Evolutionary conservation across 2,113 vertebrate genomes (phyloP).

Genomic region (Microcebus ravelobensis): DNA sequence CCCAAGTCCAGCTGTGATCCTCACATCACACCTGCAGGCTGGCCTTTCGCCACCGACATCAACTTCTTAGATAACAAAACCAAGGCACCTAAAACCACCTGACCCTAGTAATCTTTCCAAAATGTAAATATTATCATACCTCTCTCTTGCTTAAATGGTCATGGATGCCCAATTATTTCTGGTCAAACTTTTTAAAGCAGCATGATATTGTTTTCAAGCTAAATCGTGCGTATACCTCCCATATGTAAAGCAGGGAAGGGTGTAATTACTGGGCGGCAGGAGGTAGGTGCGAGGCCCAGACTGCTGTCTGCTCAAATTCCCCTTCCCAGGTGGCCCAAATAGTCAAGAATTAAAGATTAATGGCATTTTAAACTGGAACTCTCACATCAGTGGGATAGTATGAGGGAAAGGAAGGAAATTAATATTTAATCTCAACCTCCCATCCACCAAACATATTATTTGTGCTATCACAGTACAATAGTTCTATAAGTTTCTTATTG

Average conservation of each 20-base stretch:
- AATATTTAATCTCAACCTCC: background rate
- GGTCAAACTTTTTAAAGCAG: background rate
- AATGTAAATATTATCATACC: background rate
- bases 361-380: background rate
- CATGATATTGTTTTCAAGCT: background rate
- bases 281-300: background rate
- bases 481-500: background rate
- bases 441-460: background rate
- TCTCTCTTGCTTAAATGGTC: background rate
- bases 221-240: background rate
- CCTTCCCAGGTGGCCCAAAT: background rate
- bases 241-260: background rate
- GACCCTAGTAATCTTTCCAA: background rate
- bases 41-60: background rate
- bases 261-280: background rate
- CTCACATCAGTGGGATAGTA: background rate
- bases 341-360: background rate
- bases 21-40: background rate
- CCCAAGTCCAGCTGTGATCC: background rate
- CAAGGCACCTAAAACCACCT: background rate
- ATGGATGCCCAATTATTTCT: background rate
- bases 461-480: background rate
- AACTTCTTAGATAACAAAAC: background rate
- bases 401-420: background rate
- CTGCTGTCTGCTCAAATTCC: background rate